Base-by-base conservation (phyloP, 2,113 vertebrate genomes). In the Phylloscopus trochilus region DNA sequence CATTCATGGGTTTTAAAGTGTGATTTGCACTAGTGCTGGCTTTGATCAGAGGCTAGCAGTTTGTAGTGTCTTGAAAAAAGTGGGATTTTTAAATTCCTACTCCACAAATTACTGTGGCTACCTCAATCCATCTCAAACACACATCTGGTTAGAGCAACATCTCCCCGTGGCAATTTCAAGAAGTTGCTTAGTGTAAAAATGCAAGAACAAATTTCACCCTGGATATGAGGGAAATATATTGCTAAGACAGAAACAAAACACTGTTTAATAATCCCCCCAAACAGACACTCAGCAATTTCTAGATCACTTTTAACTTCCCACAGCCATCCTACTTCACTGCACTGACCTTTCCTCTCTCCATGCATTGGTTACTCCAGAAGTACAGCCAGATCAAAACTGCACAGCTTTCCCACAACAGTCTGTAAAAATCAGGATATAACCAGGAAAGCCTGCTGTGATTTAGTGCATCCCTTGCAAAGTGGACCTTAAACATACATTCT, bases 331-430 rank as follows among this genome's bases (percentile, higher is more conserved):
- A 9, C 7, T 21, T 35, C 46, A 14, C 3, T 19, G 11, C 16
- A 28, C 24, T 62, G 30, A 58, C 18, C 23, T 15, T 20, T 15
- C 17, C 31, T 44, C 56, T 33, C 63, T 13, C 41, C 46, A 41
- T 44, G 30, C 35, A 15, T 6, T 4, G 10, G 30, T 13, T 24
- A 59, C 20, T 56, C 14, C 27, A 30, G 2, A 37, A 64, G 41
- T 5, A 31, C 1, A 83, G 17, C 18, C 22, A 53, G 18, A 35
- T 37, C 52, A 72, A 58, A 82, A 46, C 44, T 10, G 18, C 18
- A 60, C 16, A 49, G 44, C n/a, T 58, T 62, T 16, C 6, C 21
- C 0, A 0, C 5, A 43, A 39, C 2, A 22, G 20, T 24, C 67
- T 49, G 13, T 23, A 39, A 76, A 89, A 56, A 39, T 20, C 62